These are phyloP conservation scores for Crypturellus tataupa DNA, from an alignment of 2,797 vertebrate genomes.

Conservation along the genomic window DNA sequence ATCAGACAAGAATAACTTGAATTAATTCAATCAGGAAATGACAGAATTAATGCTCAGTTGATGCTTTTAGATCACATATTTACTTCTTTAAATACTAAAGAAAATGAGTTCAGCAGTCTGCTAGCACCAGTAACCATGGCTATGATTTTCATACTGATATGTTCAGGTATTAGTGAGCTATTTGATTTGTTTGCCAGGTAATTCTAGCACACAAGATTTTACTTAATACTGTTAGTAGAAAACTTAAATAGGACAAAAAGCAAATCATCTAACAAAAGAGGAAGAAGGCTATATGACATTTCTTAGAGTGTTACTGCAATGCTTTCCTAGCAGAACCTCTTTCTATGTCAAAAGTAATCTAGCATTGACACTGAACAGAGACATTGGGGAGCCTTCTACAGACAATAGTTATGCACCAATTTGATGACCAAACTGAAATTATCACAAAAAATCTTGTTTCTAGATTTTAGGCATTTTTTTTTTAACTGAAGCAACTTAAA, in stretches of 20 bases:
- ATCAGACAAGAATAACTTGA: neutral
- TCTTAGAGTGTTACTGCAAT: neutral
- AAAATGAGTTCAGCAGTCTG: neutral
- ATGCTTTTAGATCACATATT: neutral
- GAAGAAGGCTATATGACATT: rapidly evolving
- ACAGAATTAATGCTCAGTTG: neutral
- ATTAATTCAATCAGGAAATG: neutral
- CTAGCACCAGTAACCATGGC: neutral
- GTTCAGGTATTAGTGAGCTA: neutral
- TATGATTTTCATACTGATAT: neutral
- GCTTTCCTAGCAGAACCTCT: neutral
- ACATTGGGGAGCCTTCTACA: neutral
- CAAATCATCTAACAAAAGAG: neutral
- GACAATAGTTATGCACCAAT: neutral
- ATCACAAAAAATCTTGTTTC: neutral
- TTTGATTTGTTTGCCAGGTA: neutral
- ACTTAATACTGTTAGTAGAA: neutral
- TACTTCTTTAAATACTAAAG: neutral
- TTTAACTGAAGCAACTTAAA: neutral
- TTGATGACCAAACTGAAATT: neutral
- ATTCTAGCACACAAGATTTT: neutral
- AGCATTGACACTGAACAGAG: neutral
- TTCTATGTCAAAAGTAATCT: neutral
- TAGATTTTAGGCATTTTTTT: neutral
- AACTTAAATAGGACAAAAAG: neutral